These are phyloP conservation scores for Python bivittatus DNA, from an alignment of 2,113 vertebrate species.

Conservation along the genomic window DNA sequence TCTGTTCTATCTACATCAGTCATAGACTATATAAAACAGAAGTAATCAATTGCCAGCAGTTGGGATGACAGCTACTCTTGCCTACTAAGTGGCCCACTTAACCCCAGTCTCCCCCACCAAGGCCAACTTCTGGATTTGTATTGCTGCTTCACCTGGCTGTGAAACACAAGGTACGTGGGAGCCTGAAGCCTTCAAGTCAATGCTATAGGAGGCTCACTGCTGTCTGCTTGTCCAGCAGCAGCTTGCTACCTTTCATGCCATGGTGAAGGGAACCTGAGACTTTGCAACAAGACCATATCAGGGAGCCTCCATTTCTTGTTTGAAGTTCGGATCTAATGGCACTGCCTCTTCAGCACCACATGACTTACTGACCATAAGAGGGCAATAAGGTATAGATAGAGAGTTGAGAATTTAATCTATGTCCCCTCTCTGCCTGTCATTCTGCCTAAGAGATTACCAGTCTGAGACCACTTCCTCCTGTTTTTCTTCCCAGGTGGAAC, in stretches of 20 bases:
- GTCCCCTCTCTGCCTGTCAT: background rate
- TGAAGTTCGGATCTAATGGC: background rate
- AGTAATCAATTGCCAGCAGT: background rate
- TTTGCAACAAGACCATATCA: background rate
- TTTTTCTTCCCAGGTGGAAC: background rate
- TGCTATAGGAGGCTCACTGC: background rate
- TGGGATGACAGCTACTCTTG: background rate
- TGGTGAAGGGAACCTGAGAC: background rate
- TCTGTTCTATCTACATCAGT: background rate
- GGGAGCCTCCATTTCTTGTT: background rate
- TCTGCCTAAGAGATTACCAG: background rate
- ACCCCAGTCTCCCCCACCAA: background rate
- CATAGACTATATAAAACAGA: background rate
- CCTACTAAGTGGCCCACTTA: background rate
- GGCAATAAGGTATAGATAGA: background rate
- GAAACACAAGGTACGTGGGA: background rate
- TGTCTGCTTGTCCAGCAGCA: background rate
- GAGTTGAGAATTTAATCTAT: background rate
- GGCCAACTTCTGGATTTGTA: background rate
- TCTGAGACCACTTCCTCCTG: background rate
- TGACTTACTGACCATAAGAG: background rate
- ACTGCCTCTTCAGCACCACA: background rate
- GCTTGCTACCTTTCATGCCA: background rate
- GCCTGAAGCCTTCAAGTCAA: background rate
- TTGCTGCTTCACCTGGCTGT: background rate